phyloP scores from a whole-genome alignment of 2,888 invertebrate genomes.

The Meta bourneti region DNA sequence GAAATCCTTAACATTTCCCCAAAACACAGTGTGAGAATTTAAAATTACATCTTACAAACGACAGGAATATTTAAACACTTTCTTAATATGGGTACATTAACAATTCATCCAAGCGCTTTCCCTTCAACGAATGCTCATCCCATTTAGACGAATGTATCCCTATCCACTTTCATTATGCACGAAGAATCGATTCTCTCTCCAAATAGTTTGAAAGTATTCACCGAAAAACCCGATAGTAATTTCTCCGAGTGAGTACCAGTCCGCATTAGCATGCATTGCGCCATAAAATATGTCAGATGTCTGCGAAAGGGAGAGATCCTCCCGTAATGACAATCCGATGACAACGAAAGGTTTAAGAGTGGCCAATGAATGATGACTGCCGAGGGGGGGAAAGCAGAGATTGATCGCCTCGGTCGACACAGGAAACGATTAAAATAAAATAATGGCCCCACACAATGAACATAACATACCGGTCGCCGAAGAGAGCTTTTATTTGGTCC shows the following conservation, averaged over 20 bases:
- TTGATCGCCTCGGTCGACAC: slow-evolving; percentile 36
- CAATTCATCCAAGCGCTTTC: background rate
- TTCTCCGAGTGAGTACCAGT: background rate
- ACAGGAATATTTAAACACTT: background rate
- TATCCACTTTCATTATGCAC: background rate
- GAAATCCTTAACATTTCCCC: too few relatives aligned
- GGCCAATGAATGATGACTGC: slow-evolving; percentile 48
- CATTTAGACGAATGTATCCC: background rate
- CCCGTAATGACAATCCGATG: slow-evolving; percentile 61
- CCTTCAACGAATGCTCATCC: background rate
- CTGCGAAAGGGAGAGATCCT: background rate
- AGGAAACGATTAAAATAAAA: slow-evolving; percentile 69
- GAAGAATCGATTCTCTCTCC: background rate
- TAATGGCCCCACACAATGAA: slow-evolving; percentile 42
- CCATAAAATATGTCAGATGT: slow-evolving; percentile 5
- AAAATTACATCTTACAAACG: background rate
- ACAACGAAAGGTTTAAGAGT: slow-evolving; percentile 8
- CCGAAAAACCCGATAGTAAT: too few relatives aligned
- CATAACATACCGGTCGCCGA: slow-evolving; percentile 32
- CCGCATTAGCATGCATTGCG: slow-evolving; percentile 26
- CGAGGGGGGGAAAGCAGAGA: slow-evolving; percentile 22
- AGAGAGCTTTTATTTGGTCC: slow-evolving; percentile 42
- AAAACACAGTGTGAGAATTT: too few relatives aligned
- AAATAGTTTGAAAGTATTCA: too few relatives aligned
- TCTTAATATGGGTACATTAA: background rate